Conservation (phyloP, 2,113 vertebrate genomes). For the Rhineura floridana region DNA sequence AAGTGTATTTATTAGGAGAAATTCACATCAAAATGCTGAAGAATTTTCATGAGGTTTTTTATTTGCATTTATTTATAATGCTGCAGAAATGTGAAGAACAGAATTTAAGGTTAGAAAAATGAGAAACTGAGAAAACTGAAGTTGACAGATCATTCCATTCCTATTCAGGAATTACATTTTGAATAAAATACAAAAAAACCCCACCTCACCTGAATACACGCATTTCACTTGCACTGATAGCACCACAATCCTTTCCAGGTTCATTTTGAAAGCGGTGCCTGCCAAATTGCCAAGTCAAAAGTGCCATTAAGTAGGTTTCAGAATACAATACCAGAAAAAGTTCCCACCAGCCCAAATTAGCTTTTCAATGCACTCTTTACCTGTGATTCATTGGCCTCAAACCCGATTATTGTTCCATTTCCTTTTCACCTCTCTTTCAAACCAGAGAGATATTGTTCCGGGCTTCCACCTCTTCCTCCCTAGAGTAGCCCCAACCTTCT, state of each 20-base stretch:
- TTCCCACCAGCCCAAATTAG: constrained; percentile 42
- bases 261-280: constrained; percentile 26
- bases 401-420: constrained; percentile 57
- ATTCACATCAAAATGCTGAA: too few species aligned
- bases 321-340: constrained; percentile 48
- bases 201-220: not conserved
- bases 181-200: not conserved
- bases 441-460: constrained; percentile 43
- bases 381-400: constrained; percentile 39
- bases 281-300: constrained; percentile 20
- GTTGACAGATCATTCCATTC: too few species aligned
- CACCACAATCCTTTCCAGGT: constrained; percentile 13
- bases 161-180: not conserved
- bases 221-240: constrained; percentile 23
- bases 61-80: too few species aligned
- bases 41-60: too few species aligned
- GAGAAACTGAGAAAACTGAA: too few species aligned
- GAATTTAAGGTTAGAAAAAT: too few species aligned
- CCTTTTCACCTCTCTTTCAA: constrained; percentile 55
- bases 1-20: too few species aligned
- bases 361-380: constrained; percentile 46
- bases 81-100: too few species aligned
- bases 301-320: not conserved
- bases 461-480: constrained; percentile 63
- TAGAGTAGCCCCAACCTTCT: constrained; percentile 41